Evolutionary conservation across 92 coral and sea anemone species (phyloP), one percentile per base, ranked within the genome.

Genomic region (Nematostella vectensis): DNA sequence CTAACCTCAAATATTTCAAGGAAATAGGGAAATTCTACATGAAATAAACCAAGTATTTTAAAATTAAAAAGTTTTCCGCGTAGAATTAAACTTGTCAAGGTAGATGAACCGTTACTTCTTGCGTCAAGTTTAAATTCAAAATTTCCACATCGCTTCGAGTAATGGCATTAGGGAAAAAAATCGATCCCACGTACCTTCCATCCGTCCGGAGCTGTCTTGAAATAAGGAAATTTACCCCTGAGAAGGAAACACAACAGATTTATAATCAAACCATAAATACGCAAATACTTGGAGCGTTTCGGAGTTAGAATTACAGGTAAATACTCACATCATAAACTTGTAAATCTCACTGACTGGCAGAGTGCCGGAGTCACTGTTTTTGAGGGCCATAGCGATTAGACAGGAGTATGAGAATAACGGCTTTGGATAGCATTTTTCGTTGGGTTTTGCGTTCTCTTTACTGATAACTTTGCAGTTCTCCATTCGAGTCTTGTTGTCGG

Each of bases 161-260:
- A 54, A 65, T 39, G 36, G 49, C 63, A 63, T 79, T 83, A 57
- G 11, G 69, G 33, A 50, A 33, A 33, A 45, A 6, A 11, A 9
- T 45, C 18, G 11, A 38, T 47, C 10, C 38, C 12, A 40, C 81
- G 48, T 63, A 93, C 99, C 99, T 93, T 93, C 99, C 99, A 93
- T 17, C 99, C 99, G 37, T 93, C 99, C 45, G 99, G 99, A 16
- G 99, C 99, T n/a, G 99, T 93, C 76, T 87, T 87, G 74, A 93
- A 93, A 72, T 93, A 93, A 10, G 99, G 99, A 74, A 93, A 93
- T 69, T 93, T 93, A 50, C 93, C 86, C 91, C 99, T 93, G 56
- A 8, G 48, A 50, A 48, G 55, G 72, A 57, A 76, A 66, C 63
- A 76, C 33, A 67, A 66, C n/a, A n/a, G n/a, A n/a, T n/a, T n/a